A percentile compares a stretch with the other conserved stretches of the same genome.
Conservation (phyloP, 2,113 vertebrate genomes). For the Urocynchramus pylzowi region DNA sequence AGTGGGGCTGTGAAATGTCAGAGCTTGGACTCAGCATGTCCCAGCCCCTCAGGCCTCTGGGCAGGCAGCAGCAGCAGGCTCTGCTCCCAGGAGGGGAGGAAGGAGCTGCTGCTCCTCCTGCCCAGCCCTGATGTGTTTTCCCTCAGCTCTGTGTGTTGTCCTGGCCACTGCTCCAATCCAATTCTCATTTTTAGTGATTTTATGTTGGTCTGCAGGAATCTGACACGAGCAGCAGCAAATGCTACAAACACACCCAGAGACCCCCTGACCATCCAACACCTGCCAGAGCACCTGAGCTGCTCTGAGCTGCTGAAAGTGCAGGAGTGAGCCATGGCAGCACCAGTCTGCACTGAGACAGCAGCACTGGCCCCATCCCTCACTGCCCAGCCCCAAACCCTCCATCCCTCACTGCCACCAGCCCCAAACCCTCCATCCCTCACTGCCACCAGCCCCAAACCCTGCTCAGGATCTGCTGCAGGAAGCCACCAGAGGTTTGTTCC, state of each 20-base stretch:
- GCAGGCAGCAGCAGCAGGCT: neutral
- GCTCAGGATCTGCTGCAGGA: neutral
- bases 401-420: neutral
- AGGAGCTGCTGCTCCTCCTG: neutral
- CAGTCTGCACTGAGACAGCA: neutral
- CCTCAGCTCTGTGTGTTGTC: neutral
- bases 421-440: too few relatives aligned
- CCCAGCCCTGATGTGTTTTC: neutral
- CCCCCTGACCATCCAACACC: rapidly evolving
- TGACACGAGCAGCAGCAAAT: neutral
- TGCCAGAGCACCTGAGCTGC: neutral
- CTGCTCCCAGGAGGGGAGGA: neutral
- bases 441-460: neutral
- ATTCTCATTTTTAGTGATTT: rapidly evolving
- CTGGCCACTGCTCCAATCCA: neutral
- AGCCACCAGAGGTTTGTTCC: neutral
- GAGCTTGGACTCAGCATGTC: rapidly evolving
- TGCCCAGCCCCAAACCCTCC: neutral
- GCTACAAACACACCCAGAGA: neutral
- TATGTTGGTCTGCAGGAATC: too few relatives aligned
- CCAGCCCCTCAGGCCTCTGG: neutral
- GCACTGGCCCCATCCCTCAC: rapidly evolving
- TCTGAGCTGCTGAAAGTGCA: neutral
- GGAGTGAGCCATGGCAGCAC: rapidly evolving
- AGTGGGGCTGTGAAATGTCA: neutral